Evolutionary conservation across 2,113 vertebrate species (phyloP), one percentile per base, ranked within the genome.

Genomic region (Monopterus albus): DNA sequence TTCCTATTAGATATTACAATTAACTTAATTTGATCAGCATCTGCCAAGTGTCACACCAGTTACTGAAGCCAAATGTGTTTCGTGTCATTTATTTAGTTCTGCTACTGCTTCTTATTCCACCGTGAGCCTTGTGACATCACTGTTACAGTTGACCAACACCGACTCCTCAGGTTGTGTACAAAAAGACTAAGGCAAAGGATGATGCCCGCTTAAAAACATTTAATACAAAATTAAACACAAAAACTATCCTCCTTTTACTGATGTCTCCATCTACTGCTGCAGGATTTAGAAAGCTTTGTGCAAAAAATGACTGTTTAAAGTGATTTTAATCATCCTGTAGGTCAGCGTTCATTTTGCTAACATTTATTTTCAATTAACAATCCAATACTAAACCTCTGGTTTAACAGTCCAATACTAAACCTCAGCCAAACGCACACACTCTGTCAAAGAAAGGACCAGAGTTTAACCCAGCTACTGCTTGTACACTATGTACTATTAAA

Each of bases 171-270:
- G 36, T 3, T 35, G 4, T 36, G 7, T 47, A 9, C 46, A 5
- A 26, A n/a, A 25, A 66, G 25, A 29, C 40, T 7, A 47, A 68
- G 25, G 35, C n/a, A 4, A 52, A 74, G 53, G 82, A 87, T 47
- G 87, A 85, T 88, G 87, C 89, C 82, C 89, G 89, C 84, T 88
- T 81, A 65, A 74, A 79, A 78, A 55, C 20, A n/a, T 6, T 1
- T 8, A n/a, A n/a, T n/a, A n/a, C n/a, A n/a, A n/a, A n/a, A n/a
- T n/a, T n/a, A n/a, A n/a, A 21, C 2, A 28, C 21, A 69, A 50
- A 1, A n/a, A n/a, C n/a, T n/a, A n/a, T n/a, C n/a, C n/a, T n/a
- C n/a, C n/a, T n/a, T n/a, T n/a, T n/a, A n/a, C n/a, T n/a, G n/a
- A n/a, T n/a, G n/a, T n/a, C n/a, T n/a, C n/a, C n/a, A n/a, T n/a